Conservation (phyloP, 1,140 invertebrate genomes). For the Pristionchus pacificus region DNA sequence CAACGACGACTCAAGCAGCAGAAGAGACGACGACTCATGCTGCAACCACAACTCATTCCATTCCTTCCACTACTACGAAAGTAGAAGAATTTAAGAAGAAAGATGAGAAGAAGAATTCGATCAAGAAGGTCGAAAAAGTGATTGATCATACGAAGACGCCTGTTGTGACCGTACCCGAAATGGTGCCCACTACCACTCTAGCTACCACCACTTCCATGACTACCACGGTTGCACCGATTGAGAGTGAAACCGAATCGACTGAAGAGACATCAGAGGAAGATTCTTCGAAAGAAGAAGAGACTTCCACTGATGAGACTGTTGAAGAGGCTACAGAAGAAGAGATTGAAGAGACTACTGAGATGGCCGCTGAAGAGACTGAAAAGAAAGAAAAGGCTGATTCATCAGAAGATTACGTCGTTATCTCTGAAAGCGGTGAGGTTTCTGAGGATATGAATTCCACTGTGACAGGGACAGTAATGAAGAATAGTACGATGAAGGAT, state of each 20-base stretch:
- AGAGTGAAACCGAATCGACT: too few relatives aligned
- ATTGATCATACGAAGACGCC: too few relatives aligned
- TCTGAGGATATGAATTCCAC: neutral
- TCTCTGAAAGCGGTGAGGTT: neutral
- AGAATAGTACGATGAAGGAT: neutral
- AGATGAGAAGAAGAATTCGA: too few relatives aligned
- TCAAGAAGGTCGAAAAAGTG: too few relatives aligned
- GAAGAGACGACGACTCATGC: too few relatives aligned
- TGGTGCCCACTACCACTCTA: neutral
- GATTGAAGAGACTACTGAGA: neutral
- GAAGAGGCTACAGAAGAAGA: neutral
- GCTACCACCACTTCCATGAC: slow-evolving; percentile 5
- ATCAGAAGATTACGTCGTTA: too few relatives aligned
- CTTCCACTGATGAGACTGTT: too few relatives aligned
- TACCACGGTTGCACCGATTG: neutral
- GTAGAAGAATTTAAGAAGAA: too few relatives aligned
- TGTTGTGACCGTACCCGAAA: neutral
- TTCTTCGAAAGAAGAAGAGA: slow-evolving; percentile 2
- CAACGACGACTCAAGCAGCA: too few relatives aligned
- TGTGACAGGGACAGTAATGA: neutral
- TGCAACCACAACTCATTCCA: too few relatives aligned
- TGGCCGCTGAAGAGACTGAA: neutral
- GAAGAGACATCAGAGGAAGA: slow-evolving; percentile 8
- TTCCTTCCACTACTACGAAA: too few relatives aligned
- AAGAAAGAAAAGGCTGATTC: neutral